Base-by-base conservation (phyloP, 2,797 vertebrate species). In the Rousettus madagascariensis region DNA sequence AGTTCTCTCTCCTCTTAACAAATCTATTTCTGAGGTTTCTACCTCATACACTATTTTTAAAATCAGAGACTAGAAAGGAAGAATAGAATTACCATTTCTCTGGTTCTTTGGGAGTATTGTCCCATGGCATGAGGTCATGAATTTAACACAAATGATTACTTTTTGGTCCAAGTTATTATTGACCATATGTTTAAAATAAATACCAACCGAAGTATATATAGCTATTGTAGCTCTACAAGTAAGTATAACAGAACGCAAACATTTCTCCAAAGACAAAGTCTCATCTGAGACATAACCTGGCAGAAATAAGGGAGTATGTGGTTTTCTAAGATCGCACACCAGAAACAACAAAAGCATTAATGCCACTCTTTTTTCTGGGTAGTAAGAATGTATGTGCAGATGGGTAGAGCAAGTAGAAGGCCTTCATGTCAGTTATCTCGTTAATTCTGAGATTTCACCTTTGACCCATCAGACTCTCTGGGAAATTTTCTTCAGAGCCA, bases 101-200 rank as follows among this genome's bases (percentile, higher is more conserved):
- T 90, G 59, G 55, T 36, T 95, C 30, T 94, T 94, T 85, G 38
- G 51, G 59, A 94, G 49, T 15, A 38, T n/a, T 59, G 30, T 91
- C 10, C 30, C 13, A 26, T 77, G 36, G 55, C 11, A 63, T 80
- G 71, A 87, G 28, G 41, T 90, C 55, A 74, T 59, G 41, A 93
- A 65, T 95, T 94, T 89, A 86, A 86, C 41, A 88, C 38, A 79
- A 91, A 87, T 82, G 17, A 36, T 93, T 94, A 43, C 6, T 80
- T 94, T 85, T 90, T 6, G 79, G 75, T 63, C 65, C 43, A 93
- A 90, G 41, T 83, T 94, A 89, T 84, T 63, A 90, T 82, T 93
- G 63, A 51, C 26, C n/a, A 33, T 93, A 78, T 80, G 69, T 86
- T 95, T 93, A 71, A 95, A 95, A 87, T 90, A 96, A 90, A 72